Percentiles rank a stretch among this genome's conserved stretches.
phyloP scores from a whole-genome alignment of 2,888 invertebrate species.

The Nomada fucata region DNA sequence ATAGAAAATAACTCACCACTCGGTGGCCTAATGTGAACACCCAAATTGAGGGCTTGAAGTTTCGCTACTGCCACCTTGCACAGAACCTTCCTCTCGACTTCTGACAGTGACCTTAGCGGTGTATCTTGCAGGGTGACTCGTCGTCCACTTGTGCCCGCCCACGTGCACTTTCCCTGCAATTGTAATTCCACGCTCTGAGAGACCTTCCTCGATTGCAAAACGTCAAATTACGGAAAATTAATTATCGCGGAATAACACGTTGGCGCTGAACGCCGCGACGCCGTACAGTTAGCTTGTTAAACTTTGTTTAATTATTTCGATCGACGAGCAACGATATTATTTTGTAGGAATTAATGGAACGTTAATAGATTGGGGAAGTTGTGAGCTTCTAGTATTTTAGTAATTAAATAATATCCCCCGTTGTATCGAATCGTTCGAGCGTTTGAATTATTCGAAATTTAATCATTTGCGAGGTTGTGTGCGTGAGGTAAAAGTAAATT shows the following conservation, averaged over 20 bases:
- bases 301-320: neutral
- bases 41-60: constrained; percentile 93
- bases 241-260: neutral
- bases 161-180: constrained; percentile 91
- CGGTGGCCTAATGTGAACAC: constrained; percentile 91
- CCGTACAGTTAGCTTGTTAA: neutral
- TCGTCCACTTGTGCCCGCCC: constrained; percentile 89
- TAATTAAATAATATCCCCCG: neutral
- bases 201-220: neutral
- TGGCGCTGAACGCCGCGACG: neutral
- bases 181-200: constrained; percentile 29
- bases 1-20: constrained; percentile 87
- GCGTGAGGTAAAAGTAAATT: neutral
- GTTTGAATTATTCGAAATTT: too few species aligned
- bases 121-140: constrained; percentile 90
- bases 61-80: constrained; percentile 94
- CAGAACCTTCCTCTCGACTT: constrained; percentile 91
- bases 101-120: constrained; percentile 90
- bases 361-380: neutral
- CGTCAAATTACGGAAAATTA: neutral
- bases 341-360: neutral
- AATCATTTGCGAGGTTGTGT: too few species aligned
- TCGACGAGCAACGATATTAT: neutral
- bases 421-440: too few species aligned
- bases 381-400: neutral